Base-by-base conservation (phyloP, 2,113 vertebrate species). In the Alosa alosa region DNA sequence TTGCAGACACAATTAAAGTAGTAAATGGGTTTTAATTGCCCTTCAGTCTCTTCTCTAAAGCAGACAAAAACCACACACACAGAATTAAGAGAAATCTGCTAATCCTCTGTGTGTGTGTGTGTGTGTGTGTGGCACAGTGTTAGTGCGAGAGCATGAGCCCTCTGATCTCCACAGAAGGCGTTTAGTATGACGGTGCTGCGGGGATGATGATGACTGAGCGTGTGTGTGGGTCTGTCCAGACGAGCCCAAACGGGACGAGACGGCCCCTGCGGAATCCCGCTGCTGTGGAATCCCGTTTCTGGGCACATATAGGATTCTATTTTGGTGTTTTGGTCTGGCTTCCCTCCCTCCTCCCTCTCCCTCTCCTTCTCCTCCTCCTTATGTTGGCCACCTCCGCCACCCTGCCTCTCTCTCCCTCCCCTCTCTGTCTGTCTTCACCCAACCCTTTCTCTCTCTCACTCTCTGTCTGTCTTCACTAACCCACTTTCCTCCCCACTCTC, bases 271-370 rank as follows among this genome's bases (percentile, higher is more conserved):
- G 88, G 88, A 91, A 82, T 91, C 92, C 88, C 88, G 86, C 31
- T 31, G 31, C 31, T 86, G 83, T 91, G 88, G 88, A 91, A 82
- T 91, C 92, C 88, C 88, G 86, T 88, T 91, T 88, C 52, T 55
- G 92, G 85, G 83, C 86, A 87, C 87, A 90, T 89, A 87, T 87
- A 90, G 91, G 83, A 90, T 93, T 94, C 88, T 94, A 92, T 90
- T 92, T 93, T 88, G 88, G 86, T 84, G 88, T 25, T 68, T 31
- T 13, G 8, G 64, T 9, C 72, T 39, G n/a, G n/a, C n/a, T n/a
- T n/a, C n/a, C n/a, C n/a, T n/a, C n/a, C n/a, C n/a, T n/a, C n/a
- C n/a, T n/a, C n/a, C n/a, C n/a, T n/a, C n/a, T n/a, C n/a, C n/a
- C n/a, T 57, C 55, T 20, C 13, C 55, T 20, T 20, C 55, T 20